Conservation (phyloP, 1,140 invertebrate species). For the Varroa destructor region DNA sequence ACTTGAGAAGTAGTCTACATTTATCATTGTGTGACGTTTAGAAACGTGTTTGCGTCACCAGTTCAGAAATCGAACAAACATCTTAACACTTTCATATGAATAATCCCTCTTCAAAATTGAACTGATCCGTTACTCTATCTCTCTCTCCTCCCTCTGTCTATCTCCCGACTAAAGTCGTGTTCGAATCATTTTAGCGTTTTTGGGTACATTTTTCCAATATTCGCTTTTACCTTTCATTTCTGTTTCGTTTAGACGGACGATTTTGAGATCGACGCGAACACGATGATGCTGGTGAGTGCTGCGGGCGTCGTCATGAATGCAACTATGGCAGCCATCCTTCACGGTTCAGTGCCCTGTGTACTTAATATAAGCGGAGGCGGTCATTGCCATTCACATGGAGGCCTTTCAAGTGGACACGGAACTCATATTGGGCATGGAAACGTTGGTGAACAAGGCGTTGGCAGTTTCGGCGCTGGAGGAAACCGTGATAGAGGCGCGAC, state of each 20-base stretch:
- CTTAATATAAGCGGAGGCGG: neutral
- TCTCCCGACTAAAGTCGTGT: too few species aligned
- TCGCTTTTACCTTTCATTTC: conserved; percentile 39
- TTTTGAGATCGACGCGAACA: conserved; percentile 39
- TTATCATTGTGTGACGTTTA: too few species aligned
- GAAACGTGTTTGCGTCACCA: too few species aligned
- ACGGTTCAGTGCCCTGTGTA: conserved; percentile 11
- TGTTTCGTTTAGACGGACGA: conserved; percentile 31
- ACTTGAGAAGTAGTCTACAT: too few species aligned
- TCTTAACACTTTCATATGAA: too few species aligned
- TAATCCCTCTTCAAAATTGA: too few species aligned
- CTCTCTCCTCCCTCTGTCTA: too few species aligned
- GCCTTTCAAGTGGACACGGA: conserved; percentile 32
- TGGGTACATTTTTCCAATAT: conserved; percentile 38
- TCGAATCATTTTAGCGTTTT: too few species aligned
- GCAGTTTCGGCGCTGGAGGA: neutral
- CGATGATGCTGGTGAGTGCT: conserved; percentile 49
- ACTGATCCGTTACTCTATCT: too few species aligned
- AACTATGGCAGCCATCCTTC: conserved; percentile 36
- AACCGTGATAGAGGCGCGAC: conserved; percentile 1
- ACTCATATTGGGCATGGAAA: conserved; percentile 22
- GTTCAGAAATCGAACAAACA: too few species aligned
- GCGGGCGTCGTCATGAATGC: conserved; percentile 48
- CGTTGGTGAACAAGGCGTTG: conserved; percentile 4
- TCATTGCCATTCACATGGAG: conserved; percentile 39